These are phyloP conservation scores for Agapornis canus DNA, from an alignment of 2,797 vertebrate genomes.

Conservation along the genomic window DNA sequence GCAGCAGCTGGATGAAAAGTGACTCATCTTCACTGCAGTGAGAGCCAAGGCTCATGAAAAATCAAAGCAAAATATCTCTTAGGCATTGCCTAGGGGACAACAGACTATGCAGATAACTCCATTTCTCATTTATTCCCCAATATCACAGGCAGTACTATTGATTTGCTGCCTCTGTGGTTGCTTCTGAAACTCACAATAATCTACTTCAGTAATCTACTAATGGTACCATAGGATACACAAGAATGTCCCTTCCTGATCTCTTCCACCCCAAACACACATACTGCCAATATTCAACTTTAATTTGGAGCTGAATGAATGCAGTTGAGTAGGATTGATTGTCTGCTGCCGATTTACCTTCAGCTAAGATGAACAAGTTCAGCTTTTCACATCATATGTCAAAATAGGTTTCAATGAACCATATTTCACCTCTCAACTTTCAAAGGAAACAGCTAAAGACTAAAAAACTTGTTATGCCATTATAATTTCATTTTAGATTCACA, in stretches of 20 bases:
- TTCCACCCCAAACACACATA: neutral
- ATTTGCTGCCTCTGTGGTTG: neutral
- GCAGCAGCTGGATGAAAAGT: neutral
- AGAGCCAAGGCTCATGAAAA: neutral
- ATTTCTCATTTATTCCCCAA: neutral
- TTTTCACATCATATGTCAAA: neutral
- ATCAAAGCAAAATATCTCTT: neutral
- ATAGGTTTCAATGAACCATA: neutral
- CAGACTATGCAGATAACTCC: neutral
- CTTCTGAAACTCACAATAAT: neutral
- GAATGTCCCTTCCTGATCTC: neutral
- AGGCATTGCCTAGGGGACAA: neutral
- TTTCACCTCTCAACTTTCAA: neutral
- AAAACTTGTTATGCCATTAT: neutral
- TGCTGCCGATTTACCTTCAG: neutral
- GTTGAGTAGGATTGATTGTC: neutral
- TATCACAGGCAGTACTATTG: neutral
- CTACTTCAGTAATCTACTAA: neutral
- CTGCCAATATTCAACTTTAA: neutral
- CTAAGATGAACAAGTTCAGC: neutral
- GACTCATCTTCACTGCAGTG: neutral
- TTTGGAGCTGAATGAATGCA: neutral
- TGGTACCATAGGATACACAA: neutral
- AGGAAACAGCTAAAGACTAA: neutral
- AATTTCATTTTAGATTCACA: neutral